A percentile compares a stretch with the other conserved stretches of the same genome.
Evolutionary conservation across 2,113 vertebrate genomes (phyloP).

Genomic region (Greenwoodochromis staneri): DNA sequence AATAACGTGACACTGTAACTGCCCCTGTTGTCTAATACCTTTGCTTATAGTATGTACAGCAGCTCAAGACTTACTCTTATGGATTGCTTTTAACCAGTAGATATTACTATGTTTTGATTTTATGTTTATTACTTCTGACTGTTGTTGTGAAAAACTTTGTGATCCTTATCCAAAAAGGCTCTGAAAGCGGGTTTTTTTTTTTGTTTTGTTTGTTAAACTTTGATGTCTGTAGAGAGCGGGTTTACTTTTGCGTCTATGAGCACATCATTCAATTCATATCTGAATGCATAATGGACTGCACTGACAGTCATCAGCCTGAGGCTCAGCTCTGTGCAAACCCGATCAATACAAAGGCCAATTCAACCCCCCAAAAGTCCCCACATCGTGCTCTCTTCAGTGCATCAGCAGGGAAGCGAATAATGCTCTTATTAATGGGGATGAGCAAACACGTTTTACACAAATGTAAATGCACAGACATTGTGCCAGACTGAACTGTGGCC

Average conservation of each 20-base stretch:
- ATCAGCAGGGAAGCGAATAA: background rate
- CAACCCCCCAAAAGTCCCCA: background rate
- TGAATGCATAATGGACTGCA: conserved; percentile 19
- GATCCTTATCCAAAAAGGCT: background rate
- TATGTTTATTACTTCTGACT: background rate
- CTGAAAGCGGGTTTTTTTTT: background rate
- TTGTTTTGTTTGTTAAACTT: background rate
- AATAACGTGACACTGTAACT: background rate
- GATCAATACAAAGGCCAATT: conserved; percentile 35
- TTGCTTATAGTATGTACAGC: background rate
- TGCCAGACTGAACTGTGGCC: background rate
- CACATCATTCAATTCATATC: background rate
- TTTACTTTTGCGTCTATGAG: background rate
- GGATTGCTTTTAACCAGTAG: background rate
- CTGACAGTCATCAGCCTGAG: conserved; percentile 8
- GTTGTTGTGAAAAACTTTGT: background rate
- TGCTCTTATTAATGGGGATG: background rate
- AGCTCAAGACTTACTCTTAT: background rate
- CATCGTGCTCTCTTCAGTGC: background rate
- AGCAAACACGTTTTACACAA: background rate
- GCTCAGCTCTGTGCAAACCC: background rate
- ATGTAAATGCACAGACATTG: background rate
- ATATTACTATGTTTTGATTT: background rate
- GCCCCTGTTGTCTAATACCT: background rate
- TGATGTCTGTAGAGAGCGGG: background rate